phyloP scores from a whole-genome alignment of 2,113 vertebrate species.

The Lonchura striata region DNA sequence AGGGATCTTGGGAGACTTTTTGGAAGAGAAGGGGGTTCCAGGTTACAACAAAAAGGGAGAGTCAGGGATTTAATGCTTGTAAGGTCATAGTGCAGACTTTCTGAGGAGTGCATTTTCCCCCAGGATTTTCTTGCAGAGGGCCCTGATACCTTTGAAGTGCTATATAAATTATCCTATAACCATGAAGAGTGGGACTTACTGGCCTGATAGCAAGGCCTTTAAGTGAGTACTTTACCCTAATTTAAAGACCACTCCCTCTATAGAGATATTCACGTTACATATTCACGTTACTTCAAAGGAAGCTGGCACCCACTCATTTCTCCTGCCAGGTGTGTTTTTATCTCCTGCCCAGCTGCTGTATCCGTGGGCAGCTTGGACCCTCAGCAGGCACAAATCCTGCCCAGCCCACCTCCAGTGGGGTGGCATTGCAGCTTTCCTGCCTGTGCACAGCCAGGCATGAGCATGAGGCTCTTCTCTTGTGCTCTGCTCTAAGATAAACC shows the following conservation, averaged over 20 bases:
- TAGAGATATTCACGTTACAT: rapidly evolving
- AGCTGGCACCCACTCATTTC: not conserved
- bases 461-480: rapidly evolving
- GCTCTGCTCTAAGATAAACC: not conserved
- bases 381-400: not conserved
- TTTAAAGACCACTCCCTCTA: not conserved
- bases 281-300: not conserved
- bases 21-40: not conserved
- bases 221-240: not conserved
- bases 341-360: not conserved
- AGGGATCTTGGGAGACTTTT: not conserved
- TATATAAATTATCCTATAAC: not conserved
- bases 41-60: not conserved
- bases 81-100: not conserved
- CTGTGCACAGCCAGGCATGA: not conserved
- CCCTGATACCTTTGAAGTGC: not conserved
- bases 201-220: not conserved
- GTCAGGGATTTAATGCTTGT: not conserved
- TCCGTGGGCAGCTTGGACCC: not conserved
- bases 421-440: not conserved
- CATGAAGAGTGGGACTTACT: not conserved
- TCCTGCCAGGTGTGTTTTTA: not conserved
- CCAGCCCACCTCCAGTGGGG: rapidly evolving
- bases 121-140: not conserved
- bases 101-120: not conserved